Base-by-base conservation (phyloP, 2,113 vertebrate species). In the Pachyramphus minor region DNA sequence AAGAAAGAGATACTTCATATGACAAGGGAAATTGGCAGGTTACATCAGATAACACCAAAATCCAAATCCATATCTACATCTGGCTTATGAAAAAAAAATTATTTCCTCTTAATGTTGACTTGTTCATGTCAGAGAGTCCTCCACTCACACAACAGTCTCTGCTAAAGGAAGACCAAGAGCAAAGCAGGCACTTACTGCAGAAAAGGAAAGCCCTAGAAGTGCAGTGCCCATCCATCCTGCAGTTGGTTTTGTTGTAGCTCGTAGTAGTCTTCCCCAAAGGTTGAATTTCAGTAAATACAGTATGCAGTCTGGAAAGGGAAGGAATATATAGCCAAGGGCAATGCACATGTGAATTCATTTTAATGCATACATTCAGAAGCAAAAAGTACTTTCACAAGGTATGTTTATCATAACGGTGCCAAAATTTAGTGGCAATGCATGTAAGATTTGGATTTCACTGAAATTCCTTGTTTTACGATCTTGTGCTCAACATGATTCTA, bases 401-500 rank as follows among this genome's bases (percentile, higher is more conserved):
- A 11, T 1, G 16, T 27, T 76, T 35, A 9, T n/a, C 20, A 64
- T 30, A 44, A 27, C 0, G 0, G 13, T 22, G 23, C 19, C 1
- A 1, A 66, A 91, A 67, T 53, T 25, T 41, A 33, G 35, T 30
- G 42, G 30, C 15, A 41, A 27, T 14, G 20, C 1, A 2, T 4
- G 14, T 39, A 56, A 81, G n/a, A 72, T 35, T 7, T n/a, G 18
- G 14, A 52, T 83, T 83, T 89, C 79, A 72, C 16, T 30, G 28
- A 76, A 84, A 14, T 9, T 62, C 74, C n/a, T 84, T 81, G 12
- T 62, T 93, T 72, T 37, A 86, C 11, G 9, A 31, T 55, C 12
- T 58, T 69, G 18, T 68, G 63, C 45, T 82, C 31, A 79, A 49
- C 8, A 45, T 6, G 2, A 77, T 53, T 42, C 22, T 72, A 71